Percentiles rank a stretch among this genome's conserved stretches.
Evolutionary conservation across 2,113 vertebrate genomes (phyloP).

Genomic region (Callorhinus ursinus): DNA sequence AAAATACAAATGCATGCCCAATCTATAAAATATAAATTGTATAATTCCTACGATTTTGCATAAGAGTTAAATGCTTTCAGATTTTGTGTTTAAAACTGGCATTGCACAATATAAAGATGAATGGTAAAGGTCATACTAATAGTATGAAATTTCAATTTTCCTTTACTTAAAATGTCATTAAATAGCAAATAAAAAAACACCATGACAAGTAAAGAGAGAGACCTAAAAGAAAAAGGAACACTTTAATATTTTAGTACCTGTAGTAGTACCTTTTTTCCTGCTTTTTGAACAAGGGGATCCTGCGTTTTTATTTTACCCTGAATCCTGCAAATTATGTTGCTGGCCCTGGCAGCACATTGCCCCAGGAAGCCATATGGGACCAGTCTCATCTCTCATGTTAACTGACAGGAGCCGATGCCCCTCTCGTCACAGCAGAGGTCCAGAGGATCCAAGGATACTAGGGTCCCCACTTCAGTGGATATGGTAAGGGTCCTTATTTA

Average conservation of each 20-base stretch:
- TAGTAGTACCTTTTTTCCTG: background rate
- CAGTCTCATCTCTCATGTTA: background rate
- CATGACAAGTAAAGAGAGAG: background rate
- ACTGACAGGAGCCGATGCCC: no score
- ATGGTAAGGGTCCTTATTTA: background rate
- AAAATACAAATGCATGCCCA: background rate
- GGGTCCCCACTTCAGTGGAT: background rate
- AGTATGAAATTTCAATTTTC: background rate
- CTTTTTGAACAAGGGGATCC: background rate
- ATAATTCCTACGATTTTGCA: background rate
- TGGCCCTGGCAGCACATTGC: background rate
- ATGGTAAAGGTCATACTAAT: background rate
- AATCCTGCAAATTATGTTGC: background rate
- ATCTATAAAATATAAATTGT: background rate
- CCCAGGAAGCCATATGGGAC: background rate
- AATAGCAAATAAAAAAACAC: slow-evolving; percentile 1
- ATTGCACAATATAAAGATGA: background rate
- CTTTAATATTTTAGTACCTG: background rate
- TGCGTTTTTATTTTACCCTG: background rate
- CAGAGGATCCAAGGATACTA: no score
- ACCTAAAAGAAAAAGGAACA: background rate
- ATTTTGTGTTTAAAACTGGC: background rate
- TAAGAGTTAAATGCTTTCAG: background rate
- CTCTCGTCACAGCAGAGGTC: background rate
- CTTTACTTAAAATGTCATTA: background rate